phyloP scores from a whole-genome alignment of 2,113 vertebrate genomes.

The Morphnarchus princeps region DNA sequence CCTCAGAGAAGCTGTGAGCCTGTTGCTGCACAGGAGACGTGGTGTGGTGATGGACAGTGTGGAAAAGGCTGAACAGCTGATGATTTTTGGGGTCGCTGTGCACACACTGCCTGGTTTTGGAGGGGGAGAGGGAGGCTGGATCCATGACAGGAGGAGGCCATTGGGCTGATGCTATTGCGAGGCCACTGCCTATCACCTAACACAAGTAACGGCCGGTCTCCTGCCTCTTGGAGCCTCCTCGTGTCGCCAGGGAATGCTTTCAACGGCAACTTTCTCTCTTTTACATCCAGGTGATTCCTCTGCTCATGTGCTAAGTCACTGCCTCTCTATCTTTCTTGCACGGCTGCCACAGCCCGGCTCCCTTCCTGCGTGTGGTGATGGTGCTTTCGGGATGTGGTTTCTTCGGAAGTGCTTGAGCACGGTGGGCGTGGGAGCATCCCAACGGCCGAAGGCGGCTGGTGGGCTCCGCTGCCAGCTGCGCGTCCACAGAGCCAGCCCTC shows the following conservation, averaged over 20 bases:
- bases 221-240: neutral
- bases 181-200: neutral
- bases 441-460: neutral
- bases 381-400: slow-evolving; percentile 27
- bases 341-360: neutral
- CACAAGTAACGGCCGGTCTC: neutral
- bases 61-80: neutral
- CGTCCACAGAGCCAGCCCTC: accelerated
- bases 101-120: neutral
- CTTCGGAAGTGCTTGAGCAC: neutral
- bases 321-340: neutral
- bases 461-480: neutral
- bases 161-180: neutral
- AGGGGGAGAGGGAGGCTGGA: neutral
- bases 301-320: neutral
- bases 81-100: neutral
- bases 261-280: neutral
- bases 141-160: accelerated
- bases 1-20: neutral
- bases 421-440: neutral
- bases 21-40: neutral
- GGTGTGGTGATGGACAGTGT: neutral
- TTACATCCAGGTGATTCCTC: neutral
- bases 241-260: neutral
- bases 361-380: neutral